Conservation (phyloP, 2,113 vertebrate species). For the Ochotona princeps region DNA sequence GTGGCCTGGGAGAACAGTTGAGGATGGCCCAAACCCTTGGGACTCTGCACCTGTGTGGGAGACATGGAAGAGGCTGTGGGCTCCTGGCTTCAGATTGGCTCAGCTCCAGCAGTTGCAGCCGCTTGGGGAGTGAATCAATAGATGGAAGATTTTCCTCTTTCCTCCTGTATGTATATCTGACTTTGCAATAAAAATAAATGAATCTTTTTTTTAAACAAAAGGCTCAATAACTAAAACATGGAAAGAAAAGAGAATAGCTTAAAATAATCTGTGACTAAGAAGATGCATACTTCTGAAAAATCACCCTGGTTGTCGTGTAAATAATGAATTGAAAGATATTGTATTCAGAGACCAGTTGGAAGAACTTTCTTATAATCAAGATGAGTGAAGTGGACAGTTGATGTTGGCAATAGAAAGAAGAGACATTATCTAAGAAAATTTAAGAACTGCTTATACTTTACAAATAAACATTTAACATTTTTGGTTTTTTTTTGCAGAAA, state of each 20-base stretch:
- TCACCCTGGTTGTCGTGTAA: background rate
- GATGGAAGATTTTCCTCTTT: too few species aligned
- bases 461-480: constrained; percentile 30
- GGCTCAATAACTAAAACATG: background rate
- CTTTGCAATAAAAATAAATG: too few species aligned
- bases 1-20: too few species aligned
- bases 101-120: too few species aligned
- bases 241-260: constrained; percentile 10
- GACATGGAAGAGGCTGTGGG: too few species aligned
- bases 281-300: background rate
- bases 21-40: too few species aligned
- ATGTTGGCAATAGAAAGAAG: constrained; percentile 14
- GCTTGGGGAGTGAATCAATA: too few species aligned
- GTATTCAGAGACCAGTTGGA: background rate
- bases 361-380: background rate
- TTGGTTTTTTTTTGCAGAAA: constrained; percentile 32
- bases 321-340: background rate
- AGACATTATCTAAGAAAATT: background rate
- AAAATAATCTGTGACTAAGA: constrained; percentile 28
- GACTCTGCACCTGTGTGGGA: too few species aligned
- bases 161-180: too few species aligned
- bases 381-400: background rate
- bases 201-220: too few species aligned
- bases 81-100: too few species aligned
- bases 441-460: background rate